phyloP scores from a whole-genome alignment of 1,140 invertebrate genomes.

The Penaeus indicus region DNA sequence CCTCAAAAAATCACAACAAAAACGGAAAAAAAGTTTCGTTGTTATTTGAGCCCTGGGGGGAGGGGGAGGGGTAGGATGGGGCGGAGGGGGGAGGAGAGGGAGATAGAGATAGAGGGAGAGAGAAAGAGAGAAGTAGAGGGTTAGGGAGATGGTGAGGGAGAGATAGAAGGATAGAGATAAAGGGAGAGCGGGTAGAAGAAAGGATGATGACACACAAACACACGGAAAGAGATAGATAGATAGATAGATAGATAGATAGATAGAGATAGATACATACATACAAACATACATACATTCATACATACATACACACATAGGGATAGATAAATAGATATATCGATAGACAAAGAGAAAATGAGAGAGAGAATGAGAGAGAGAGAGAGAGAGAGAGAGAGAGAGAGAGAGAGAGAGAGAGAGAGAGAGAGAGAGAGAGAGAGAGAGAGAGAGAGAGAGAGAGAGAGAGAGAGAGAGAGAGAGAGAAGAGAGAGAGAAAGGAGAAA shows the following conservation, averaged over 20 bases:
- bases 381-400: not conserved
- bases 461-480: too few relatives aligned
- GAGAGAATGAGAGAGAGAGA: not conserved
- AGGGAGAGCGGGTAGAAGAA: not conserved
- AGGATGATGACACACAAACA: not conserved
- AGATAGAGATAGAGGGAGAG: too few relatives aligned
- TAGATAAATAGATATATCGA: too few relatives aligned
- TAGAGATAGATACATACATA: too few relatives aligned
- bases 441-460: not conserved
- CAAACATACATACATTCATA: too few relatives aligned
- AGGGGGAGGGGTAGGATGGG: not conserved
- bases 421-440: not conserved
- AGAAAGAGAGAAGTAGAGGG: slow-evolving; percentile 1
- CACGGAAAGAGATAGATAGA: not conserved
- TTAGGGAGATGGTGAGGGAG: not conserved
- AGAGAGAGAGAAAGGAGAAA: too few relatives aligned
- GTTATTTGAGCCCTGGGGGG: not conserved
- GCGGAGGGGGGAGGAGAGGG: not conserved
- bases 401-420: too few relatives aligned
- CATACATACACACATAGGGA: too few relatives aligned
- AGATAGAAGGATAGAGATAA: not conserved
- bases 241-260: not conserved
- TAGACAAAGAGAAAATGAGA: not conserved
- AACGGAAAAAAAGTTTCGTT: not conserved
- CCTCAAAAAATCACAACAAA: not conserved